Evolutionary conservation across 1,140 invertebrate genomes (phyloP).

Genomic region (Saccostrea glomerata): DNA sequence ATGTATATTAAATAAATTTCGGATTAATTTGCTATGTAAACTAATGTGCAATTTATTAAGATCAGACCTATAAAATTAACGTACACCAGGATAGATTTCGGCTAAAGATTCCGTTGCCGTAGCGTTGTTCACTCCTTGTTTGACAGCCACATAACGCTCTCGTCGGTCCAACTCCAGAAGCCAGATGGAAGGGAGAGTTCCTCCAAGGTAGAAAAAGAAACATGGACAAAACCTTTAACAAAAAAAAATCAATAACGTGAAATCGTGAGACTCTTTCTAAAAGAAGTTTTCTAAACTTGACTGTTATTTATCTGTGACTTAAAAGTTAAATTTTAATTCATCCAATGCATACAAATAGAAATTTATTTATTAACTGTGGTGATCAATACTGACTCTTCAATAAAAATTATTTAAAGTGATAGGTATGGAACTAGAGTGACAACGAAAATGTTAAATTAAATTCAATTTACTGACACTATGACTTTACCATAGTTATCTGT

Average conservation of each 20-base stretch:
- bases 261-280: no score
- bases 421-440: no score
- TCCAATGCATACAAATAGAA: no score
- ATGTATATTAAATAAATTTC: background rate
- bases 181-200: conserved; percentile 73
- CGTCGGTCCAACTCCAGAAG: conserved; percentile 71
- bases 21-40: background rate
- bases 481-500: no score
- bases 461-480: no score
- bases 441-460: no score
- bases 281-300: no score
- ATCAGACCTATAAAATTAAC: background rate
- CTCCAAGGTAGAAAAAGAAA: conserved; percentile 73
- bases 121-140: background rate
- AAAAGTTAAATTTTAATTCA: no score
- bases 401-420: no score
- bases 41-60: background rate
- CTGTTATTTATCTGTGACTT: no score
- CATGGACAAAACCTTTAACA: conserved; percentile 72
- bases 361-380: no score
- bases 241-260: background rate
- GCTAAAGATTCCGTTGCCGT: background rate
- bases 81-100: conserved; percentile 45
- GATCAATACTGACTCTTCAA: no score
- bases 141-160: conserved; percentile 47